Evolutionary conservation across 2,113 vertebrate genomes (phyloP).

Genomic region (Protobothrops flavoviridis): DNA sequence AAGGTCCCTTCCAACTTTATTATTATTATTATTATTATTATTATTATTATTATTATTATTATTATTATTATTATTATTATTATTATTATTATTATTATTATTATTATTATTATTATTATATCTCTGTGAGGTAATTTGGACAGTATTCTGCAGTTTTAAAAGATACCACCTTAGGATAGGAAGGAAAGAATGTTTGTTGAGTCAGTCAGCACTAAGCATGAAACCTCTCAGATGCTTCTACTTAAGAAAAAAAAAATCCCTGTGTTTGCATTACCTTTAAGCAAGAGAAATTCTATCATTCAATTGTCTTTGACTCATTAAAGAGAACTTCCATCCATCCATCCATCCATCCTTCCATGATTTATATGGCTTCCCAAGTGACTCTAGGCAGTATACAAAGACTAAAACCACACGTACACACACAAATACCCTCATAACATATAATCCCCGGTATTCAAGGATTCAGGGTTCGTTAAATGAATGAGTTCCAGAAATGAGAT

Average conservation of each 20-base stretch:
- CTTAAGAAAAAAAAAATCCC: background rate
- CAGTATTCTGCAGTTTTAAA: background rate
- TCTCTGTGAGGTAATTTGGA: background rate
- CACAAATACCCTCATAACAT: background rate
- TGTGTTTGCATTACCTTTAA: background rate
- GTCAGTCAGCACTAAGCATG: background rate
- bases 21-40: too few relatives aligned
- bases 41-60: too few relatives aligned
- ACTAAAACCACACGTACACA: background rate
- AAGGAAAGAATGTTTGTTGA: background rate
- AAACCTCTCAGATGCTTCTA: background rate
- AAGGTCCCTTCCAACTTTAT: too few relatives aligned
- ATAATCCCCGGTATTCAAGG: background rate
- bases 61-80: too few relatives aligned
- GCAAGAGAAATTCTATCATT: background rate
- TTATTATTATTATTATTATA: too few relatives aligned
- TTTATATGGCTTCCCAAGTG: too few relatives aligned
- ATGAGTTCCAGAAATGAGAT: background rate
- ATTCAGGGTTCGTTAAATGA: background rate
- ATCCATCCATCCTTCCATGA: too few relatives aligned
- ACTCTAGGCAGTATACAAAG: background rate
- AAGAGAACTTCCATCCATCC: background rate
- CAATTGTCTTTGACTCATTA: background rate
- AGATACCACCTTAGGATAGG: background rate
- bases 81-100: too few relatives aligned